Percentiles rank a stretch among this genome's conserved stretches.
phyloP scores from a whole-genome alignment of 2,797 vertebrate genomes.

The Onychomys leucogaster region DNA sequence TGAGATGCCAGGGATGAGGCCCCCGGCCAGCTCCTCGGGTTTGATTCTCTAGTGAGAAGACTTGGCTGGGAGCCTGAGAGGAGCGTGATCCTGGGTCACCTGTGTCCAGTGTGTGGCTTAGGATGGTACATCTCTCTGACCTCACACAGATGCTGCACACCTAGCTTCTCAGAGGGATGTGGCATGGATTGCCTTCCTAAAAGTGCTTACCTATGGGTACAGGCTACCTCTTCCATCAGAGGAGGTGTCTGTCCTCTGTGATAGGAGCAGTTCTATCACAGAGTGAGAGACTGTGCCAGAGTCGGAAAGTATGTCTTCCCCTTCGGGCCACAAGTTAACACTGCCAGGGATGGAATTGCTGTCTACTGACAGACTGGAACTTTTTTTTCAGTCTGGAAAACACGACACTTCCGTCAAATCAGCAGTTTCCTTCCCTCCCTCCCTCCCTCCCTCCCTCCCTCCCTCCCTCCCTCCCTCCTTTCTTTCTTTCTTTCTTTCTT shows the following conservation, averaged over 20 bases:
- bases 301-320: not conserved
- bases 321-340: not conserved
- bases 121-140: constrained; percentile 31
- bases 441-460: not conserved
- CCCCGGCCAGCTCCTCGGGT: constrained; percentile 64
- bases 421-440: not conserved
- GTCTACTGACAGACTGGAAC: not conserved
- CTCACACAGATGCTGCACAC: not conserved
- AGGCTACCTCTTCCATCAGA: constrained; percentile 16
- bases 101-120: constrained; percentile 48
- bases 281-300: not conserved
- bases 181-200: not conserved
- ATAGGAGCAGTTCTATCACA: not conserved
- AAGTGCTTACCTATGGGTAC: not conserved
- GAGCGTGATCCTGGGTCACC: constrained; percentile 24
- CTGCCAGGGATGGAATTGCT: not conserved
- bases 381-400: not conserved
- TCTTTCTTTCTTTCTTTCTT: too few relatives aligned
- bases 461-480: not conserved
- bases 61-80: constrained; percentile 26
- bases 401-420: not conserved
- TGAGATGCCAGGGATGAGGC: constrained; percentile 78
- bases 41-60: constrained; percentile 30
- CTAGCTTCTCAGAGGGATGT: constrained; percentile 31
- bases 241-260: not conserved